Evolutionary conservation across 1,140 invertebrate species (phyloP), one percentile per base, ranked within the genome.

Genomic region (Goniozus legneri): DNA sequence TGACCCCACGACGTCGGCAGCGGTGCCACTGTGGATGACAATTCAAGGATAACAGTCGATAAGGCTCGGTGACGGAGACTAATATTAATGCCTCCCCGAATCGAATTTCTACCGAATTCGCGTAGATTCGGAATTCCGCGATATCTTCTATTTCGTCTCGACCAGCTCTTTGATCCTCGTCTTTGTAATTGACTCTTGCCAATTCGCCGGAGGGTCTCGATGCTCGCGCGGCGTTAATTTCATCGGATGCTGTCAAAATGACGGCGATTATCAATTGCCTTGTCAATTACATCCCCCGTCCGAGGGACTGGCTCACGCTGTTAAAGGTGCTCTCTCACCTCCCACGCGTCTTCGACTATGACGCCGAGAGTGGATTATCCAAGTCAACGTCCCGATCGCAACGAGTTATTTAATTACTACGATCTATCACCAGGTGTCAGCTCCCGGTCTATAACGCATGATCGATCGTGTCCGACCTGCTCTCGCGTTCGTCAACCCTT

Each of bases 361-460:
- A 20, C 30, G 8, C 37, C 8, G 30, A 18, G 8, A n/a, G n/a
- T n/a, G n/a, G n/a, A n/a, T n/a, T n/a, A n/a, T n/a, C n/a, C n/a
- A n/a, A n/a, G n/a, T n/a, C n/a, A n/a, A n/a, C n/a, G n/a, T n/a
- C 44, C 58, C 56, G 67, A 69, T 69, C 62, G 50, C 58, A 43
- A 64, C 58, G 58, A 62, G 64, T 71, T 71, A 73, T 71, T 75
- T 71, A 71, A 73, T 73, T 71, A 71, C 64, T 46, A 62, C 58
- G 62, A 74, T 73, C 69, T 66, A 73, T 74, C 71, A 72, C 61
- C 55, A 57, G 46, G 50, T 63, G 65, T 73, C 69, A 64, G 67
- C 59, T 61, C 58, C 57, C 62, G 67, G 60, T 65, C 66, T 70
- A 71, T 71, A 73, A 73, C 68, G 59, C 59, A 70, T 67, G 71